These are phyloP conservation scores for Lepidurus arcticus DNA, from an alignment of 1,140 invertebrate species.

Conservation along the genomic window DNA sequence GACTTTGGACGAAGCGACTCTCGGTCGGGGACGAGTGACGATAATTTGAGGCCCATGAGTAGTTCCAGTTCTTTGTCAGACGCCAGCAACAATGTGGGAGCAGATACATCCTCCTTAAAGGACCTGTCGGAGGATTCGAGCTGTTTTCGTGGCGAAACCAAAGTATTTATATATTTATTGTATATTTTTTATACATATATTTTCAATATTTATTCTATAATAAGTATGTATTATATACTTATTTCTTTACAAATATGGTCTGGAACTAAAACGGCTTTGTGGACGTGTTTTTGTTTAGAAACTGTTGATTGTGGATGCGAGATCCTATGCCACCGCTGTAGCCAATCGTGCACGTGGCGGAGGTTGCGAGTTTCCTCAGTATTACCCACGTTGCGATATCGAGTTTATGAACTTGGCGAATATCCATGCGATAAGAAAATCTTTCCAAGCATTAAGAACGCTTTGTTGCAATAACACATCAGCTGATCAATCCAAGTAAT, in stretches of 20 bases:
- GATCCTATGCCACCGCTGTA: constrained; percentile 89
- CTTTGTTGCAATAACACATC: constrained; percentile 60
- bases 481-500: constrained; percentile 68
- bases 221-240: background rate
- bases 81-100: constrained; percentile 2
- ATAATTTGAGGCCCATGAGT: background rate
- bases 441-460: constrained; percentile 67
- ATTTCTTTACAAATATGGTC: background rate
- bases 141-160: constrained; percentile 30
- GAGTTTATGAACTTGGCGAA: constrained; percentile 96
- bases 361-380: constrained; percentile 91
- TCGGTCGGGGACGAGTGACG: background rate
- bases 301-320: constrained; percentile 88
- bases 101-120: constrained; percentile 29
- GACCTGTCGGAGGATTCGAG: constrained; percentile 33
- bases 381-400: constrained; percentile 89
- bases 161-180: constrained; percentile 1
- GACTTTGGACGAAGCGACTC: background rate
- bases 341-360: constrained; percentile 92
- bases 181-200: background rate
- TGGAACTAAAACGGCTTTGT: constrained; percentile 25
- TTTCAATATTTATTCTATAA: background rate
- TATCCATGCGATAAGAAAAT: constrained; percentile 88
- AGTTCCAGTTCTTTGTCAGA: constrained; percentile 25
- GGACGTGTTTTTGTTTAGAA: constrained; percentile 54